These are phyloP conservation scores for Drosophila helvetica DNA, from an alignment of 2,888 invertebrate genomes.

Conservation along the genomic window DNA sequence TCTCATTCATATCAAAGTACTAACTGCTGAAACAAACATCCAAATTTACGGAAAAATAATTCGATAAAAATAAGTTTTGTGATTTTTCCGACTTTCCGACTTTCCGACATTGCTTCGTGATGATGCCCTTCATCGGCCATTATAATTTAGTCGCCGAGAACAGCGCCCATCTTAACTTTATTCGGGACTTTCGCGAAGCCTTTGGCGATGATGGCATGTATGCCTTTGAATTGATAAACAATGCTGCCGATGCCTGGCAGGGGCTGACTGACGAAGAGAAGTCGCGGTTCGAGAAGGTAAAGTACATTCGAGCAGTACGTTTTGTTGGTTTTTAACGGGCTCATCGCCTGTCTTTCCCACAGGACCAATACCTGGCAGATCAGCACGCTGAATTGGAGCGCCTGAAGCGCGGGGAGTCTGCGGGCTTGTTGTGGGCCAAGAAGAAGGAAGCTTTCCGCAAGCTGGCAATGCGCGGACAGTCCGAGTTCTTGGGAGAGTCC, in stretches of 20 bases:
- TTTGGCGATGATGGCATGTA: neutral
- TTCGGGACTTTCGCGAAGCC: neutral
- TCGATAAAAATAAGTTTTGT: too few relatives aligned
- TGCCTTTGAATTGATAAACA: neutral
- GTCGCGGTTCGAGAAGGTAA: neutral
- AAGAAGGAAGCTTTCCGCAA: neutral
- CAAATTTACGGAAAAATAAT: too few relatives aligned
- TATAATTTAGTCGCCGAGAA: neutral
- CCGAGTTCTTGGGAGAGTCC: neutral
- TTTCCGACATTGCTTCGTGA: too few relatives aligned
- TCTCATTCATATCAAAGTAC: neutral
- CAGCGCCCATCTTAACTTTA: neutral
- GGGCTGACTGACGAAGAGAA: neutral
- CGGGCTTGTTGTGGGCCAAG: rapidly evolving
- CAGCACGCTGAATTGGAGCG: neutral
- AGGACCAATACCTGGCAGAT: neutral
- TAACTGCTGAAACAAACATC: neutral
- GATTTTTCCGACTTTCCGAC: too few relatives aligned
- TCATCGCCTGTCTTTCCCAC: neutral
- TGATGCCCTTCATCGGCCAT: too few relatives aligned
- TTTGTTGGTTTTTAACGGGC: too few relatives aligned
- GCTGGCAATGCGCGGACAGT: neutral
- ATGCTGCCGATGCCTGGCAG: neutral
- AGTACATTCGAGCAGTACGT: neutral
- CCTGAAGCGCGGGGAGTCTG: neutral